A percentile compares a stretch with the other conserved stretches of the same genome.
These are phyloP conservation scores for Steinernema feltiae DNA, from an alignment of 1,140 invertebrate genomes.

Conservation along the genomic window DNA sequence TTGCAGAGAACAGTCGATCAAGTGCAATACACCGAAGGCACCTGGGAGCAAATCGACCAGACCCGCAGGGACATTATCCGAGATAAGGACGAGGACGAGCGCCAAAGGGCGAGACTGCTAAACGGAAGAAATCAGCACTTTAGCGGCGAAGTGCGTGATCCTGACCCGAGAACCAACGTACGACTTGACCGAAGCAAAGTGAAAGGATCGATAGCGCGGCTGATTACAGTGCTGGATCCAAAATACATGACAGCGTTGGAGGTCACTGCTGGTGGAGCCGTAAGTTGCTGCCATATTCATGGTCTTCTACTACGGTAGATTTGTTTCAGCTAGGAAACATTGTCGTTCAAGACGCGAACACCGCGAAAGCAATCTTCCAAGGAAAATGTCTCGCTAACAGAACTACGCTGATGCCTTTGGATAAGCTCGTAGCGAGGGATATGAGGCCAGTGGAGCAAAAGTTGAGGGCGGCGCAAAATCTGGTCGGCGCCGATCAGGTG, in stretches of 20 bases:
- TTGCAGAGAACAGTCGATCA: slow-evolving; percentile 14
- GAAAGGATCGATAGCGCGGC: background rate
- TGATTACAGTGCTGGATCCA: slow-evolving; percentile 17
- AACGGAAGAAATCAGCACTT: too few species aligned
- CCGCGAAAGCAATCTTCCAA: background rate
- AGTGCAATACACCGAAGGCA: background rate
- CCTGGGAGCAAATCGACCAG: slow-evolving; percentile 7
- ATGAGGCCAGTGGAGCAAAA: background rate
- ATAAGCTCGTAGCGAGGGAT: background rate
- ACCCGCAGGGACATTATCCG: too few species aligned
- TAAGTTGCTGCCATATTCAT: background rate
- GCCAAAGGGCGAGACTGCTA: too few species aligned
- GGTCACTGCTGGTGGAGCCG: slow-evolving; percentile 29
- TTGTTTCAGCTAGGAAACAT: background rate
- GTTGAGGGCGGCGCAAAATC: background rate
- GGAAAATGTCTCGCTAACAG: background rate
- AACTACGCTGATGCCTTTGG: background rate
- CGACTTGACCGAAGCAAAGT: slow-evolving; percentile 15
- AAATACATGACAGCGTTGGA: slow-evolving; percentile 47
- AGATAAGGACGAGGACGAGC: too few species aligned
- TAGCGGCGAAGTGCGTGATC: too few species aligned
- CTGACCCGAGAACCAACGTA: too few species aligned
- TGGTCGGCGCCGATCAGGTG: background rate
- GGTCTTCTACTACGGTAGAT: background rate
- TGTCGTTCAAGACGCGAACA: background rate